Conservation (phyloP, 1,140 invertebrate genomes). For the Drosophila sucinea region DNA sequence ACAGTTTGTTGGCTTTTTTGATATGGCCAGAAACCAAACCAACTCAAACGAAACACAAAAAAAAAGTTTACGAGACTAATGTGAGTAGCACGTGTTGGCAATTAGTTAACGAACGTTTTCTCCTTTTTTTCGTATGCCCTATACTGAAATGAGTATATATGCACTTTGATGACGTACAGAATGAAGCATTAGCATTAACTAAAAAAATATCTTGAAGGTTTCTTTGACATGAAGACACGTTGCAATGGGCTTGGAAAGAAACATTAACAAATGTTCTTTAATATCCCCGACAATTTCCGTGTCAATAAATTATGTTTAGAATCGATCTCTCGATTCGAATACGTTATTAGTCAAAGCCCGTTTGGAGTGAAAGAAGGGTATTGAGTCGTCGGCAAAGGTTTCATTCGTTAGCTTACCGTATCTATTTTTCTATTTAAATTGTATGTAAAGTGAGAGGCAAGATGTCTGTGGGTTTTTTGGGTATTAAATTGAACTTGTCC, state of each 20-base stretch:
- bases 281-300: no score
- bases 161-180: background rate
- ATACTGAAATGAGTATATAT: constrained; percentile 26
- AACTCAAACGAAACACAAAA: background rate
- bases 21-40: constrained; percentile 39
- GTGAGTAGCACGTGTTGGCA: constrained; percentile 47
- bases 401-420: background rate
- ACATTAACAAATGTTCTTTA: no score
- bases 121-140: no score
- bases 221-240: no score
- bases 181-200: no score
- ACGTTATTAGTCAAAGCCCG: no score
- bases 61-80: constrained; percentile 43
- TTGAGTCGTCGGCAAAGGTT: background rate
- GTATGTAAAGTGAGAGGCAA: background rate
- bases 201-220: no score
- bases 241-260: no score
- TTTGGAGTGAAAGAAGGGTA: background rate
- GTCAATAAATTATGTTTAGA: no score
- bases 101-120: constrained; percentile 40
- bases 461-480: background rate
- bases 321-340: no score
- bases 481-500: constrained; percentile 6
- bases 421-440: background rate
- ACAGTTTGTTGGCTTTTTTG: constrained; percentile 55